A percentile compares a stretch with the other conserved stretches of the same genome.
phyloP scores from a whole-genome alignment of 2,888 invertebrate genomes.

The Acanthoscelides obtectus region DNA sequence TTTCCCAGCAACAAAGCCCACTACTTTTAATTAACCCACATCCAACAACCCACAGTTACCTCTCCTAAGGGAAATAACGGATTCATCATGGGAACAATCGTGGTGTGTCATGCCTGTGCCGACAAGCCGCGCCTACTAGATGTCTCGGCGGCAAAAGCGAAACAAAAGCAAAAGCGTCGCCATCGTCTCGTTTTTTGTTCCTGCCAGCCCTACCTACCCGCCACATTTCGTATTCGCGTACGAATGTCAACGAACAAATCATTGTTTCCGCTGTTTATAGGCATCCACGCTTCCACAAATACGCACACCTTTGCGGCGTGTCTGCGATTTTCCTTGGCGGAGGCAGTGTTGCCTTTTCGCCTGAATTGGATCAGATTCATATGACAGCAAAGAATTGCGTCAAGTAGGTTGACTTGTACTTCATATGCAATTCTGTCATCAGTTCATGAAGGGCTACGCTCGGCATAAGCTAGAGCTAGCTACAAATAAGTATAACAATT shows the following conservation, averaged over 20 bases:
- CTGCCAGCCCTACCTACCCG: background rate
- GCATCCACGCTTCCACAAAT: background rate
- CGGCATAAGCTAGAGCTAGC: too few relatives aligned
- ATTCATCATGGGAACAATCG: background rate
- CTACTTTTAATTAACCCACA: background rate
- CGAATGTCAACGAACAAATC: background rate
- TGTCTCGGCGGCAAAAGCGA: background rate
- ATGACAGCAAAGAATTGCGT: too few relatives aligned
- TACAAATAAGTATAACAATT: too few relatives aligned
- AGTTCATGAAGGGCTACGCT: too few relatives aligned
- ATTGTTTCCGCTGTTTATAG: background rate
- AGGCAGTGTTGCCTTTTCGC: background rate
- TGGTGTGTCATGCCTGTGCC: background rate
- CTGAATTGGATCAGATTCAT: too few relatives aligned
- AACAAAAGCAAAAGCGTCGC: background rate
- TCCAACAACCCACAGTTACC: background rate
- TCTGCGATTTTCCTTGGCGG: background rate
- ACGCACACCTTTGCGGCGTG: background rate
- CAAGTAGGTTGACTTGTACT: too few relatives aligned
- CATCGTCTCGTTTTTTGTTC: background rate
- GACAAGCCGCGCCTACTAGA: background rate
- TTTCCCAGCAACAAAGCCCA: background rate
- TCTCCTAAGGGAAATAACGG: background rate
- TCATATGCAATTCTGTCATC: too few relatives aligned
- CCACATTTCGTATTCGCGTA: background rate